phyloP scores from a whole-genome alignment of 2,797 vertebrate species.

The Esox masquinongy region DNA sequence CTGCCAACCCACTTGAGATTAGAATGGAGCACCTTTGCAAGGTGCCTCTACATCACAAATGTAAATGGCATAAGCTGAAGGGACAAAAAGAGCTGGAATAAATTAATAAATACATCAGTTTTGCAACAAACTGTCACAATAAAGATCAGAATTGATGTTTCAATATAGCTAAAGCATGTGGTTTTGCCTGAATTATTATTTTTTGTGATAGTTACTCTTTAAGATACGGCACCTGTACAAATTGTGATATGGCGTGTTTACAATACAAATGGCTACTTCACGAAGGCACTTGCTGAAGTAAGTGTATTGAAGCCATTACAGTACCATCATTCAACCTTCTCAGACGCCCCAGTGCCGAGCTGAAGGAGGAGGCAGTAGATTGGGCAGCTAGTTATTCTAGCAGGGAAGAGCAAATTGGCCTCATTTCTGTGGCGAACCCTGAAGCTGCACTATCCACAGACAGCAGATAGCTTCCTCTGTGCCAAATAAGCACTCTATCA shows the following conservation, averaged over 20 bases:
- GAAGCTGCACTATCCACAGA: neutral
- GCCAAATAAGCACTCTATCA: constrained; percentile 8
- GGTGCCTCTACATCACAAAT: too few species aligned
- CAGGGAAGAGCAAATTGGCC: neutral
- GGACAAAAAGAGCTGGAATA: neutral
- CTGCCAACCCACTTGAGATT: too few species aligned
- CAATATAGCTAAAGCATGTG: too few species aligned
- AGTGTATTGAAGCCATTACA: constrained; percentile 1
- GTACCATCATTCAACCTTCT: neutral
- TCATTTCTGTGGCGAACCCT: neutral
- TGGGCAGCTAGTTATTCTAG: too few species aligned
- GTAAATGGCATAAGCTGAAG: too few species aligned
- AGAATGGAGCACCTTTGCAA: too few species aligned
- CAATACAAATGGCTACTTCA: neutral
- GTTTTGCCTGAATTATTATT: neutral
- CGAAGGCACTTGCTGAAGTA: neutral
- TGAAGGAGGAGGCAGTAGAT: neutral
- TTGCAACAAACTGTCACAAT: too few species aligned
- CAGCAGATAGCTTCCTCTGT: constrained; percentile 3
- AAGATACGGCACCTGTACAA: neutral
- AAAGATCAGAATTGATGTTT: too few species aligned
- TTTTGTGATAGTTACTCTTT: neutral
- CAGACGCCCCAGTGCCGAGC: neutral
- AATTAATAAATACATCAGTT: neutral
- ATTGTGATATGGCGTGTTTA: neutral